Evolutionary conservation across 2,113 vertebrate species (phyloP), one percentile per base, ranked within the genome.

Genomic region (Lamprotornis superbus): DNA sequence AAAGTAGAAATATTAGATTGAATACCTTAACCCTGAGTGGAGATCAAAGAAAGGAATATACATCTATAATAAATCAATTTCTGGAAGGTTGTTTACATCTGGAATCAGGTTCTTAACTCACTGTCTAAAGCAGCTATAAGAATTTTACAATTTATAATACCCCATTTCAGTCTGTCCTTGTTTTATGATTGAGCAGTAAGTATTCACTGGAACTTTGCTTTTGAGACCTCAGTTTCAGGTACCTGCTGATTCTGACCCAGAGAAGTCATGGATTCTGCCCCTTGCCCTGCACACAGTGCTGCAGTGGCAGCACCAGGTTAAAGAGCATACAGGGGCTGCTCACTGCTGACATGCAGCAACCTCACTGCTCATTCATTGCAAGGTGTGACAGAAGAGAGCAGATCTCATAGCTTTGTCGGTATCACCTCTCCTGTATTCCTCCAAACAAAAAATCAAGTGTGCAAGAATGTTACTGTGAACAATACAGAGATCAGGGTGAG

Each of bases 401-500:
- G 69, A 28, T 63, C 47, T 69, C 74, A n/a, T 24, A 31, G 50
- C 37, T 73, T 33, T 3, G 0, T 59, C 28, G 61, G 68, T n/a
- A 67, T 55, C 35, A 5, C 30, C 50, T 55, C n/a, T 81, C 49
- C 55, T 56, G 14, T 30, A 14, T 63, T 64, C 49, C 53, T 83
- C 71, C 4, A 19, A 76, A 68, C 1, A 6, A 44, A 59, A 68
- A 69, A 20, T 97, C 94, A 97, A 42, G 71, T 87, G 11, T 93
- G 79, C 52, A 97, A 10, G n/a, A 97, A 24, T 1, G 31, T 68
- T 53, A 85, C 13, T 44, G 89, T 53, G 87, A 96, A 9, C 63
- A 96, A 16, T 13, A 91, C 27, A 40, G 82, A 92, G 67, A 97
- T 71, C 94, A 97, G 71, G 65, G 80, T 65, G 40, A 97, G 77